Evolutionary conservation across 2,113 vertebrate genomes (phyloP), one percentile per base, ranked within the genome.

Genomic region (Trichechus manatus): DNA sequence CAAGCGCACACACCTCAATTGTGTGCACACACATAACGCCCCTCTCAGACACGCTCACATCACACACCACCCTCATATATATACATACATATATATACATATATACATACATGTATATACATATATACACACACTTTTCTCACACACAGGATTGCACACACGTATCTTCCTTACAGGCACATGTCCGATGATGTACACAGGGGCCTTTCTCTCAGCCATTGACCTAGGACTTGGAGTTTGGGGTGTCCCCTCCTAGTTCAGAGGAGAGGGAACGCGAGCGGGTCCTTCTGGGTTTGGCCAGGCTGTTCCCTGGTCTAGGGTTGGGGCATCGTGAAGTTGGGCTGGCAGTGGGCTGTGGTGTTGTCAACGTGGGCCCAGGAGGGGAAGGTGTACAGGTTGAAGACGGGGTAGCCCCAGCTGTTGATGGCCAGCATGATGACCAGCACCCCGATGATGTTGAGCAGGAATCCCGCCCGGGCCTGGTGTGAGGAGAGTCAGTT

Each of bases 361-460:
- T 99, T 99, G 87, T 98, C 72, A 7, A 74, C 97, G 98, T 99
- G 98, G 70, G 99, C 99, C 99, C 99, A 99, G 5, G 89, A 8
- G 0, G 99, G 99, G 87, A 99, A 99, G 0, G 97, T 98, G 66
- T 98, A 25, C 97, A 99, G 98, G 0, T 97, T 0, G 87, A 99
- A 99, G 96, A 99, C 94, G 87, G 97, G 81, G 0, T 92, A 70
- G 70, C 98, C 98, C 99, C 99, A 99, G 90, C 98, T 99, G 98
- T 99, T 99, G 97, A 99, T 98, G 93, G 98, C 98, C 27, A 99
- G 82, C 19, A 97, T 99, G 87, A 99, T 98, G 2, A 94, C 98
- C 94, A 99, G 96, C 29, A 99, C 99, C 2, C 99, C 99, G 0
- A 99, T 87, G 53, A 99, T 25, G 96, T 99, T 99, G 95, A 99